A percentile compares a stretch with the other conserved stretches of the same genome.
Conservation (phyloP, 2,113 vertebrate species). For the Chloebia gouldiae region DNA sequence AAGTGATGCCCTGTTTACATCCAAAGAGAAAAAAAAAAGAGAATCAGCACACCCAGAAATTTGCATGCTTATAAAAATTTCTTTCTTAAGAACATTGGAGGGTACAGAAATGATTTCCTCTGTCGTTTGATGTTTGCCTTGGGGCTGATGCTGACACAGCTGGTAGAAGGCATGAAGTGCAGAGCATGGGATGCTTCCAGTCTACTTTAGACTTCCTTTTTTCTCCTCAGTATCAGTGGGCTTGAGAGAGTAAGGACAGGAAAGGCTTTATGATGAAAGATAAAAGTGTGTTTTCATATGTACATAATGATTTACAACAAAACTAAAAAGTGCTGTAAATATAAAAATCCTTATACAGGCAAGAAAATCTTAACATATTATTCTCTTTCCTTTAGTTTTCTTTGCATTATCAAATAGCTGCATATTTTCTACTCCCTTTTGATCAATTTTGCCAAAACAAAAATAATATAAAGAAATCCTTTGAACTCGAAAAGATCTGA, state of each 20-base stretch:
- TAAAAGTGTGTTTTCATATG: not conserved
- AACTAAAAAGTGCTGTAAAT: not conserved
- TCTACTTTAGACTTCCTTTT: not conserved
- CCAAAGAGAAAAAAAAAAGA: not conserved
- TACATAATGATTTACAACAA: not conserved
- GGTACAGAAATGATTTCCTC: not conserved
- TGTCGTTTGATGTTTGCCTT: not conserved
- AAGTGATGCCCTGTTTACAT: not conserved
- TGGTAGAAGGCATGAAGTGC: not conserved
- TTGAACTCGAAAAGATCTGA: not conserved
- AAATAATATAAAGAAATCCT: not conserved
- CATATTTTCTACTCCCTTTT: not conserved
- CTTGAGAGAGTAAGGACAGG: not conserved
- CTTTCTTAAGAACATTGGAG: not conserved
- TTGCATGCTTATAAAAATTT: not conserved
- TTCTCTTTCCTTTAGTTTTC: not conserved
- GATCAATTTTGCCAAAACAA: conserved; percentile 14
- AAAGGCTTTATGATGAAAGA: not conserved
- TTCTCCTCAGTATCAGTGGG: not conserved
- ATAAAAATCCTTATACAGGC: not conserved
- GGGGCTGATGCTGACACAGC: not conserved
- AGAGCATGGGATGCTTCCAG: not conserved
- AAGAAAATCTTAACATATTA: not conserved
- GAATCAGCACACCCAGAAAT: not conserved
- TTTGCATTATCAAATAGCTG: conserved; percentile 6